phyloP scores from a whole-genome alignment of 1,140 invertebrate genomes.

The Pemphigus obesinymphae region DNA sequence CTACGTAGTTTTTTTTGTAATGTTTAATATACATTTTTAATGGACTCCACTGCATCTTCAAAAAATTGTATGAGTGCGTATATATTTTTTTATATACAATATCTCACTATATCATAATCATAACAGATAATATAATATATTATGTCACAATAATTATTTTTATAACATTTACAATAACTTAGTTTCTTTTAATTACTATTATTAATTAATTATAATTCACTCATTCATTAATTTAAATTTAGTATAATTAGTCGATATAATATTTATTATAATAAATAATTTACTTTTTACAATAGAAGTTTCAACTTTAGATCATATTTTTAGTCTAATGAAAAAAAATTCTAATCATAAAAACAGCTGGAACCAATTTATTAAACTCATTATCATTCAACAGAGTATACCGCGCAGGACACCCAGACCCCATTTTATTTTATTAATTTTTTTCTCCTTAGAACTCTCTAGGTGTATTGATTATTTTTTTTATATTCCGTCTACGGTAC shows the following conservation, averaged over 20 bases:
- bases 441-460: conserved; percentile 28
- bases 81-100: too few relatives aligned
- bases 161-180: background rate
- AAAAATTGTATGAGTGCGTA: too few relatives aligned
- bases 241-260: background rate
- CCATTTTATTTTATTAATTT: conserved; percentile 36
- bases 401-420: conserved; percentile 2
- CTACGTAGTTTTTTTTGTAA: too few relatives aligned
- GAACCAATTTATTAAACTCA: conserved; percentile 38
- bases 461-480: conserved; percentile 40
- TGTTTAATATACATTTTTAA: too few relatives aligned
- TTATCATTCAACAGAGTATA: conserved; percentile 27
- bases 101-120: too few relatives aligned
- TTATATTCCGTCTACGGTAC: conserved; percentile 11
- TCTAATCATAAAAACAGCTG: conserved; percentile 34
- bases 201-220: background rate
- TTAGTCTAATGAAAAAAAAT: background rate
- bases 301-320: background rate
- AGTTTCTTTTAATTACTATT: background rate
- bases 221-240: too few relatives aligned
- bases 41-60: too few relatives aligned
- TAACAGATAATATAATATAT: too few relatives aligned
- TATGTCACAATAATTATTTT: too few relatives aligned
- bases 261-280: background rate
- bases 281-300: background rate